Conservation (phyloP, 2,888 invertebrate genomes). For the Tetramorium bicarinatum region DNA sequence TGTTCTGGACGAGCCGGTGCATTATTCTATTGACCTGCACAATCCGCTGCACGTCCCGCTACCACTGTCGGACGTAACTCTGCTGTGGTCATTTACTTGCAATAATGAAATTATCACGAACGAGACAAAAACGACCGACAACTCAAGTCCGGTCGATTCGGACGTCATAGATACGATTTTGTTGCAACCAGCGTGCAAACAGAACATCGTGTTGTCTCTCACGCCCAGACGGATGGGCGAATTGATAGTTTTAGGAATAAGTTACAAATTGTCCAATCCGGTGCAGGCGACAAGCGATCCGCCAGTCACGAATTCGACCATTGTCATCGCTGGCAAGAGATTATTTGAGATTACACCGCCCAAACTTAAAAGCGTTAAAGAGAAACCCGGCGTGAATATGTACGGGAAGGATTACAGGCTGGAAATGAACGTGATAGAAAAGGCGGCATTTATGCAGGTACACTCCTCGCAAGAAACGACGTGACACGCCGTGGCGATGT, state of each 20-base stretch:
- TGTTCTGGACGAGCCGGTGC: constrained; percentile 94
- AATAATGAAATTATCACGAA: constrained; percentile 85
- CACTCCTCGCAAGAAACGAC: constrained; percentile 45
- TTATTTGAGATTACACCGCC: constrained; percentile 88
- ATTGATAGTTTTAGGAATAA: constrained; percentile 91
- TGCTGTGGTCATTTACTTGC: constrained; percentile 91
- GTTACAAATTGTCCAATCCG: constrained; percentile 88
- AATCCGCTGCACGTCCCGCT: constrained; percentile 93
- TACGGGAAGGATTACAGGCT: constrained; percentile 90
- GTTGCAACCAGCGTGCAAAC: constrained; percentile 89
- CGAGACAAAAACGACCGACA: constrained; percentile 83
- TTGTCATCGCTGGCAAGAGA: constrained; percentile 89
- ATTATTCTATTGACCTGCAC: constrained; percentile 91
- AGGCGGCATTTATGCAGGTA: constrained; percentile 94
- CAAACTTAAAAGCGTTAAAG: constrained; percentile 87
- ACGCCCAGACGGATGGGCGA: constrained; percentile 92
- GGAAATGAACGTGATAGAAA: constrained; percentile 91
- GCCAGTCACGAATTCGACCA: constrained; percentile 77
- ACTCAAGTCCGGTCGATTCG: constrained; percentile 87
- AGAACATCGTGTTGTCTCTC: constrained; percentile 90
- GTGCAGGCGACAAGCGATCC: constrained; percentile 69
- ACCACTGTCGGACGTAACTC: constrained; percentile 90
- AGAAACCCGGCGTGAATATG: constrained; percentile 86
- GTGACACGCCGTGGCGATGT: neutral
- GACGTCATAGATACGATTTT: constrained; percentile 88